Evolutionary conservation across 2,888 invertebrate species (phyloP), one percentile per base, ranked within the genome.

Genomic region (Brachyptera putata): DNA sequence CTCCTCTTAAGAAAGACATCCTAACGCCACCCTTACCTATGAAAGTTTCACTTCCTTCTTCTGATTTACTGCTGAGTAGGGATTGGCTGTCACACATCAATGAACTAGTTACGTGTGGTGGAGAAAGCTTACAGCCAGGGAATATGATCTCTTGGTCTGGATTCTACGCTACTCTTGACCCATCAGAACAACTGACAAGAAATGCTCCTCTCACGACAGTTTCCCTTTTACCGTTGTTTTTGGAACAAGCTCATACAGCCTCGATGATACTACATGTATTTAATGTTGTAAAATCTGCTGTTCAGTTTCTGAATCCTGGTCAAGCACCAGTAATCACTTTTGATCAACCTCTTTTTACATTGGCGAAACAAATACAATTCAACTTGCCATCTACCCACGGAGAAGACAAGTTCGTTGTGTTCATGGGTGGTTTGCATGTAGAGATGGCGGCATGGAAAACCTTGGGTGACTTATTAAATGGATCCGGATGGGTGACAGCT

Each of bases 371-470:
- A 22, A 22, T 59, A 13, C 59, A 55, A 26, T 39, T 39, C 53
- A 2, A 11, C 3, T 37, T 9, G 9, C 59, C 59, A 39, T 39
- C 21, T 2, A 39, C 1, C 2, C 25, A 59, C 39, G 37, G 59
- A 18, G 53, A 59, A 24, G 30, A 53, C 2, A 13, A 55, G 16
- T 59, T 59, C 59, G 37, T 59, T 2, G 49, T 24, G 2, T 26
- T 59, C 39, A 16, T 56, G 14, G 56, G 56, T 13, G 43, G 16
- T 11, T 41, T 59, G 14, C 59, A 55, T 11, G 55, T 55, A 1
- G 59, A 59, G 37, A 56, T 56, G 56, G 41, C 7, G 24, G 41
- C 39, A n/a, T 5, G 41, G 22, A 11, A 56, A 3, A 43, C 18
- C 3, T 5, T 43, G 5, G 43, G 43, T 5, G 16, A 43, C 4